Percentiles rank a stretch among this genome's conserved stretches.
Evolutionary conservation across 2,113 vertebrate species (phyloP).

Genomic region (Neogale vison): DNA sequence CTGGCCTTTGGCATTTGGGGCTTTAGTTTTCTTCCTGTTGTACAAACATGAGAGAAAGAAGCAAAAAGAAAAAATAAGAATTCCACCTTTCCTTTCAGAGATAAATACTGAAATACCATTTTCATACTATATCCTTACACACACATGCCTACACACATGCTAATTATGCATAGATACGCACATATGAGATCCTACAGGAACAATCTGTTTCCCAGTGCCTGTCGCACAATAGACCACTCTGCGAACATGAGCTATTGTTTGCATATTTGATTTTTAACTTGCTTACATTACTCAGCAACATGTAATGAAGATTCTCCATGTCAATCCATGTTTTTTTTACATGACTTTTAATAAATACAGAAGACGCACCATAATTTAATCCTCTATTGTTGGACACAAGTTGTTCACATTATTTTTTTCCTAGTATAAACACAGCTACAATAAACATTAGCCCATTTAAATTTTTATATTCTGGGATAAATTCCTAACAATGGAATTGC

Average conservation of each 20-base stretch:
- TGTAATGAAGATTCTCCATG: background rate
- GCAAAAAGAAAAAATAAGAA: constrained; percentile 41
- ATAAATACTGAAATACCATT: background rate
- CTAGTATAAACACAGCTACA: background rate
- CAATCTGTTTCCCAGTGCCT: background rate
- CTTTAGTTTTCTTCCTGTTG: background rate
- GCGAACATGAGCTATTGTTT: background rate
- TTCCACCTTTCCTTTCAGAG: background rate
- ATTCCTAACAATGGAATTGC: background rate
- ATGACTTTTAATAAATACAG: background rate
- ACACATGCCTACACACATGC: no score
- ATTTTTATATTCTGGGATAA: background rate
- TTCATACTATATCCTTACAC: background rate
- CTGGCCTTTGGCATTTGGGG: constrained; percentile 36
- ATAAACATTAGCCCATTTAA: background rate
- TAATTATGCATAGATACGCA: background rate
- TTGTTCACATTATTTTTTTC: background rate
- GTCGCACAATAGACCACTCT: background rate
- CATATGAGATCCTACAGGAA: background rate
- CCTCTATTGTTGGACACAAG: background rate
- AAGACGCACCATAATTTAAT: background rate
- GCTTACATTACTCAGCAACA: background rate
- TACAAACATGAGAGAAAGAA: constrained; percentile 50
- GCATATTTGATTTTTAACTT: background rate
- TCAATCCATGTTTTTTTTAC: background rate